Conservation (phyloP, 2,113 vertebrate genomes). For the Peucedramus taeniatus region DNA sequence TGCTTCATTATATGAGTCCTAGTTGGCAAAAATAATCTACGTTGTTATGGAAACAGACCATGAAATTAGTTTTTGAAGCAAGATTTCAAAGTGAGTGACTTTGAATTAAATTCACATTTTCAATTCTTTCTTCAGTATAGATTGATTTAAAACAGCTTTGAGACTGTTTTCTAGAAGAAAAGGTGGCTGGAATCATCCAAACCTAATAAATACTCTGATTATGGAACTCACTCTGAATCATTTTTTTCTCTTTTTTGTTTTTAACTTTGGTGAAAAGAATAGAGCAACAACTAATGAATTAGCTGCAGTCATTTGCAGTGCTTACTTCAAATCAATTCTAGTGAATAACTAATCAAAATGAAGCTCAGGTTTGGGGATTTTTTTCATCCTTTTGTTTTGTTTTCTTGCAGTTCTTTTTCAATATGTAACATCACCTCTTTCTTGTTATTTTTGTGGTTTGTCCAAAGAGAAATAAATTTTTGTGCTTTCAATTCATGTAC, state of each 20-base stretch:
- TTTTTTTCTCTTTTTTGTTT: not conserved
- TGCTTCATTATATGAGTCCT: not conserved
- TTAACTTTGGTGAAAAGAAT: not conserved
- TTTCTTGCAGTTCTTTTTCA: not conserved
- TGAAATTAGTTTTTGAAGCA: constrained; percentile 33
- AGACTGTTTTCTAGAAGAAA: not conserved
- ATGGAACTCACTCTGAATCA: not conserved
- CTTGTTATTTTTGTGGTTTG: not conserved
- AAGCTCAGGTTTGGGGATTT: not conserved
- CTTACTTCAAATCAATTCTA: not conserved
- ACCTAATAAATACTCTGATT: not conserved
- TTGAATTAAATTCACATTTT: constrained; percentile 1
- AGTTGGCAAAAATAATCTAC: not conserved
- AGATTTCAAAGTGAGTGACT: not conserved
- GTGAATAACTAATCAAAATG: not conserved
- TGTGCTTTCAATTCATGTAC: too few relatives aligned
- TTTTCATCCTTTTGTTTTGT: not conserved
- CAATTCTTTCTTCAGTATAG: not conserved
- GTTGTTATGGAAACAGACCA: constrained; percentile 21
- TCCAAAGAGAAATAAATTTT: not conserved
- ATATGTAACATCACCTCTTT: not conserved
- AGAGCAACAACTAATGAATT: not conserved
- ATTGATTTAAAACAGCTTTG: not conserved
- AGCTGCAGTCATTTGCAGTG: not conserved
- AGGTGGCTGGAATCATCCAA: not conserved